Base-by-base conservation (phyloP, 2,113 vertebrate genomes). In the Salvelinus fontinalis region DNA sequence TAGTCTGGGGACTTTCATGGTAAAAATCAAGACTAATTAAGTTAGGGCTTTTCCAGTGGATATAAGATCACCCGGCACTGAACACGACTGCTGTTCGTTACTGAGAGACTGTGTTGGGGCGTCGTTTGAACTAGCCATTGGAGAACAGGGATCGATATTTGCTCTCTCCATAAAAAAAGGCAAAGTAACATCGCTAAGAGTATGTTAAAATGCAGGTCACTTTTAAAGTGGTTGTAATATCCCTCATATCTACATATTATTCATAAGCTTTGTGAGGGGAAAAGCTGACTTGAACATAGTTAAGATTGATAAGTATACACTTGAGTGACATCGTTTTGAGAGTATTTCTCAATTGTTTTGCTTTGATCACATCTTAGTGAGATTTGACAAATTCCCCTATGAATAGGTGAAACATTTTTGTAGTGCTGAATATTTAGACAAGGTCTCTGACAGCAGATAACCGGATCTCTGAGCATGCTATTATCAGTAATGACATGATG, bases 1-100 rank as follows among this genome's bases (percentile, higher is more conserved):
- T 79, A 83, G 83, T 80, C 80, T 67, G 60, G 67, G 74, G 84
- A 79, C 68, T 44, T 84, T 65, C 57, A 83, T 72, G 65, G 24
- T 69, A 74, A 70, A 87, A 84, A 84, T 83, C 81, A 76, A 82
- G 71, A 18, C 26, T 87, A 89, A 91, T 84, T 82, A 74, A 62
- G 77, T 88, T 69, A 82, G 75, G 51, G 79, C 74, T 74, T 73
- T 78, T 34, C 34, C 27, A 77, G 44, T 88, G 75, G 69, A 67
- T 84, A 85, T 88, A 48, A 75, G 84, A 85, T 89, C 67, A 71
- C 76, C 39, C 71, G 75, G 74, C 69, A 81, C 67, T 78, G 79
- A 75, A 27, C 11, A 13, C 5, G 67, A 82, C 68, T 79, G 11
- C 70, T 76, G 24, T 84, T 78, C 66, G 67, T 57, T 67, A 77